These are phyloP conservation scores for Palaemon carinicauda DNA, from an alignment of 1,140 invertebrate species.

Conservation along the genomic window DNA sequence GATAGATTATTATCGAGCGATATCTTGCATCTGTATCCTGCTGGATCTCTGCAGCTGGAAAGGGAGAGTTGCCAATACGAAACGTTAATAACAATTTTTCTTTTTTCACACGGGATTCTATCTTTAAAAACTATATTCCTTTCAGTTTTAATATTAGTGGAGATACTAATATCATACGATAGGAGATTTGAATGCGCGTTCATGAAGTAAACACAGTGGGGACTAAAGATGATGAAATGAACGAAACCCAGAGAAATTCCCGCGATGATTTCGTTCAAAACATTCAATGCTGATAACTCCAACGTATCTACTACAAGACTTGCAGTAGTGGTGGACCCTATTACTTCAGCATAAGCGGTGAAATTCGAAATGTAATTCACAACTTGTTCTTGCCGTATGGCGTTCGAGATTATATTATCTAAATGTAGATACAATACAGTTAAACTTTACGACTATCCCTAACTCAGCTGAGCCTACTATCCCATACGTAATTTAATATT, in stretches of 20 bases:
- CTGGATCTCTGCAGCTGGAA: constrained; percentile 41
- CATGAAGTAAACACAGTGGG: background rate
- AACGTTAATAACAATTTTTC: background rate
- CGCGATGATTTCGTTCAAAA: constrained; percentile 19
- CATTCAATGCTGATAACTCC: constrained; percentile 21
- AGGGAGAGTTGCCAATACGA: constrained; percentile 9
- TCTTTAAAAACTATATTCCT: background rate
- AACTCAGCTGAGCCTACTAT: too few species aligned
- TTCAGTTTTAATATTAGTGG: background rate
- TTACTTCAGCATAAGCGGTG: background rate
- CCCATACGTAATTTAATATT: too few species aligned
- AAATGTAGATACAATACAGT: background rate
- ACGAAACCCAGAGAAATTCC: constrained; percentile 9
- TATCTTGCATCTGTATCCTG: constrained; percentile 17
- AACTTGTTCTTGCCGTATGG: background rate
- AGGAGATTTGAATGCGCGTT: background rate
- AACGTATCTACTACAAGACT: constrained; percentile 42
- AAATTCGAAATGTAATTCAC: background rate
- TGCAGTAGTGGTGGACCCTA: constrained; percentile 17
- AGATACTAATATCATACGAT: background rate
- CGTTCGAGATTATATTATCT: background rate
- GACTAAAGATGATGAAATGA: background rate
- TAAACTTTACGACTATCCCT: too few species aligned
- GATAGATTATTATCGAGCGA: background rate
- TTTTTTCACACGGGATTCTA: background rate